Evolutionary conservation across 2,888 invertebrate species (phyloP).

Genomic region (Drosophila putrida): DNA sequence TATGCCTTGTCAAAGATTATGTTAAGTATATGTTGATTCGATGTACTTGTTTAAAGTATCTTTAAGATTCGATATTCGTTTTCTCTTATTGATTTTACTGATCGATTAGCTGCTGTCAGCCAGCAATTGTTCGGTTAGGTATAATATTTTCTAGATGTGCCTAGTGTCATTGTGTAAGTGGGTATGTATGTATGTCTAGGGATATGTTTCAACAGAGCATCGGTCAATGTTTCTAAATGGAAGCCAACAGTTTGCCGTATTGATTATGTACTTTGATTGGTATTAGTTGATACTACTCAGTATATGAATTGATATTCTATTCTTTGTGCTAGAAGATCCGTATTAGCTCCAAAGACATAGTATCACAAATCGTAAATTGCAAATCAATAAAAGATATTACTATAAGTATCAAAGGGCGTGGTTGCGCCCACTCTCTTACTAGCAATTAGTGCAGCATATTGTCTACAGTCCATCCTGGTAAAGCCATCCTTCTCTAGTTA

Average conservation of each 20-base stretch:
- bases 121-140: constrained; percentile 31
- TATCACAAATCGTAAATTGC: constrained; percentile 65
- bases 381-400: constrained; percentile 40
- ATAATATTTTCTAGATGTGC: constrained; percentile 31
- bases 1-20: constrained; percentile 25
- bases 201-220: constrained; percentile 62
- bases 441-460: constrained; percentile 60
- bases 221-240: constrained; percentile 67
- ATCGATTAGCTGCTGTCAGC: constrained; percentile 24
- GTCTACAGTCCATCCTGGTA: constrained; percentile 47
- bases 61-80: constrained; percentile 1
- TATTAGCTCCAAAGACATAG: constrained; percentile 35
- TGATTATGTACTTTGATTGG: constrained; percentile 57
- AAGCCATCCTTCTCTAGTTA: constrained; percentile 41
- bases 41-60: constrained; percentile 20
- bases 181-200: constrained; percentile 18
- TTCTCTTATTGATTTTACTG: background rate
- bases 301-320: constrained; percentile 55
- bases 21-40: constrained; percentile 32
- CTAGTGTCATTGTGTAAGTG: constrained; percentile 39
- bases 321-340: background rate
- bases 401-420: constrained; percentile 58
- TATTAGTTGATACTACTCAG: constrained; percentile 39
- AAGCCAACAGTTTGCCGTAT: constrained; percentile 63
- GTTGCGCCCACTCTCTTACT: constrained; percentile 36